These are phyloP conservation scores for Zenarchopterus dispar DNA, from an alignment of 2,797 vertebrate genomes.

Conservation along the genomic window DNA sequence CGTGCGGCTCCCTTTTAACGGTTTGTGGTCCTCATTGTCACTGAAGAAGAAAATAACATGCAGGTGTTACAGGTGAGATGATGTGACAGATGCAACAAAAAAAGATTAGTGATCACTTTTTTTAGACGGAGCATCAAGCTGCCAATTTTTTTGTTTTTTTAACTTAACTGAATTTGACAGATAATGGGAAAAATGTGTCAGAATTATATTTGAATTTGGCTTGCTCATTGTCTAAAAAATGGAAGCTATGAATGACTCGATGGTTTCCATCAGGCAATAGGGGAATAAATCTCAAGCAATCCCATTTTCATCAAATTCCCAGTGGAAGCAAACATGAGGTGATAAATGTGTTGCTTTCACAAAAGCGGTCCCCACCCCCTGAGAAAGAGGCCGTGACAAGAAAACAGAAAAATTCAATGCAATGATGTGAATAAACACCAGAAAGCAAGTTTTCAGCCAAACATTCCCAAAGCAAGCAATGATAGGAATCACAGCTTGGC, in stretches of 20 bases:
- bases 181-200: not conserved
- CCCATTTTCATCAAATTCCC: conserved; percentile 68
- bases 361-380: conserved; percentile 36
- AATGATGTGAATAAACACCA: conserved; percentile 62
- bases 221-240: conserved; percentile 76
- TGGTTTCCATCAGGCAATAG: conserved; percentile 80
- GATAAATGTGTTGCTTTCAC: conserved; percentile 60
- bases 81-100: conserved; percentile 73
- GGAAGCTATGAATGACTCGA: conserved; percentile 68
- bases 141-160: conserved; percentile 12
- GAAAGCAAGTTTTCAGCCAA: conserved; percentile 61
- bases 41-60: conserved; percentile 88
- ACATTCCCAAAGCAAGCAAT: conserved; percentile 63
- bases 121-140: conserved; percentile 74
- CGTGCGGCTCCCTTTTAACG: conserved; percentile 95
- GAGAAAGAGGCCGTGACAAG: conserved; percentile 63
- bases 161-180: conserved; percentile 5
- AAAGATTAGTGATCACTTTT: conserved; percentile 69
- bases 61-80: conserved; percentile 83
- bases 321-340: conserved; percentile 75
- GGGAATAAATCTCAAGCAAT: conserved; percentile 75
- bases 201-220: conserved; percentile 35
- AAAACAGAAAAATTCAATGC: conserved; percentile 64
- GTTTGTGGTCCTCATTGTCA: conserved; percentile 98
- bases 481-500: conserved; percentile 58